Evolutionary conservation across 1,140 invertebrate genomes (phyloP).

Genomic region (Dicyema japonicum): DNA sequence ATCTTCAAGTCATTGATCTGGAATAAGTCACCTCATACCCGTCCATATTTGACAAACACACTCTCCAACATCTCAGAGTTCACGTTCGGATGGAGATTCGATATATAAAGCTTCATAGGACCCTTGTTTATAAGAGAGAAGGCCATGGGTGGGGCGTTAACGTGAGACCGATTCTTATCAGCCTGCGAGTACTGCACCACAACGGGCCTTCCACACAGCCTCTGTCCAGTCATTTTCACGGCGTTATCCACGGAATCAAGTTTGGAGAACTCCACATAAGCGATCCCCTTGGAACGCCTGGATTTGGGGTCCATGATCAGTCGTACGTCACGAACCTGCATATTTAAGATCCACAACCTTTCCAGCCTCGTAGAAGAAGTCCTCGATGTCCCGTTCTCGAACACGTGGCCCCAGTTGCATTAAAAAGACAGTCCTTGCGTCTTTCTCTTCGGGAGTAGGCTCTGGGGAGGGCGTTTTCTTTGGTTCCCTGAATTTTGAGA

Average conservation of each 20-base stretch:
- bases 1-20: slow-evolving; percentile 71
- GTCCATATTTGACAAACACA: slow-evolving; percentile 96
- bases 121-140: no score
- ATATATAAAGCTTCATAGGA: slow-evolving; percentile 77
- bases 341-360: slow-evolving; percentile 31
- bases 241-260: slow-evolving; percentile 79
- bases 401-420: slow-evolving; percentile 45
- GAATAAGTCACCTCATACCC: slow-evolving; percentile 19
- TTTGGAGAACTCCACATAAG: slow-evolving; percentile 93
- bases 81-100: slow-evolving; percentile 88
- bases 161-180: slow-evolving; percentile 44
- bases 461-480: no score
- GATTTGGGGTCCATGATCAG: slow-evolving; percentile 97
- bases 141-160: slow-evolving; percentile 1
- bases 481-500: no score
- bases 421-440: slow-evolving; percentile 85
- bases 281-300: slow-evolving; percentile 81
- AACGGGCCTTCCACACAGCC: slow-evolving; percentile 73
- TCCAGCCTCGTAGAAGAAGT: slow-evolving; percentile 91
- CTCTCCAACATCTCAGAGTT: slow-evolving; percentile 88
- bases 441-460: slow-evolving; percentile 74
- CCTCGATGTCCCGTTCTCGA: slow-evolving; percentile 68
- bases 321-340: slow-evolving; percentile 49
- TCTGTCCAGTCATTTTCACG: slow-evolving; percentile 78
- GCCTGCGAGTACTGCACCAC: slow-evolving; percentile 90